Evolutionary conservation across 2,888 invertebrate species (phyloP).

Genomic region (Hirtodrosophila duncani): DNA sequence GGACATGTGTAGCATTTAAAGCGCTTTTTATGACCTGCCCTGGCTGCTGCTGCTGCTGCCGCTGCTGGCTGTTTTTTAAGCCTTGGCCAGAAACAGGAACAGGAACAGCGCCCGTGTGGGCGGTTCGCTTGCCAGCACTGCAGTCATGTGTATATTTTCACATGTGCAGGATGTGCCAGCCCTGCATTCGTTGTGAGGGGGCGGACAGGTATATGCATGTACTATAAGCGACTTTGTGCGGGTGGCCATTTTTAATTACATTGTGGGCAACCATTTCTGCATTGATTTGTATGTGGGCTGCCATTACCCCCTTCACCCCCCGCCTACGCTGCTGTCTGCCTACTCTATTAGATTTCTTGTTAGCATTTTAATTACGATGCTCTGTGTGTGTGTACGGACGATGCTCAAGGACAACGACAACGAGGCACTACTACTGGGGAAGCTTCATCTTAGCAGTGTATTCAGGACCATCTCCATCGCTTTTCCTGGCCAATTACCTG

Average conservation of each 20-base stretch:
- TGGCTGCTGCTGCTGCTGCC: slow-evolving; percentile 5
- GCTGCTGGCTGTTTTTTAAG: background rate
- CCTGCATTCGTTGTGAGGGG: slow-evolving; percentile 7
- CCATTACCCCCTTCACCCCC: too few relatives aligned
- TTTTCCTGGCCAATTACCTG: too few relatives aligned
- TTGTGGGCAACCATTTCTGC: slow-evolving; percentile 17
- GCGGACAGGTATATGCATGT: background rate
- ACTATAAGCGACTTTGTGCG: background rate
- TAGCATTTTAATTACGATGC: slow-evolving; percentile 48
- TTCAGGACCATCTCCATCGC: too few relatives aligned
- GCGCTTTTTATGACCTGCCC: slow-evolving; percentile 16
- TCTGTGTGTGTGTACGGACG: background rate
- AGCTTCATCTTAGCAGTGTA: too few relatives aligned
- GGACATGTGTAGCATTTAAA: slow-evolving; percentile 34
- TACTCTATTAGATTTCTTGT: slow-evolving; percentile 32
- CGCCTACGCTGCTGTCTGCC: too few relatives aligned
- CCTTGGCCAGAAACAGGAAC: too few relatives aligned
- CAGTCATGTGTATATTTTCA: too few relatives aligned
- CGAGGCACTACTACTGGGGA: too few relatives aligned
- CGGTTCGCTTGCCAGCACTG: too few relatives aligned
- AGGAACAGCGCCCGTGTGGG: too few relatives aligned
- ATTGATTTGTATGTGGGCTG: slow-evolving; percentile 36
- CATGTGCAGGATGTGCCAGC: slow-evolving; percentile 9
- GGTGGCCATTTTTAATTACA: slow-evolving; percentile 41
- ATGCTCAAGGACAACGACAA: slow-evolving; percentile 24